A percentile compares a stretch with the other conserved stretches of the same genome.
phyloP scores from a whole-genome alignment of 2,888 invertebrate species.

The Nasonia oneida region DNA sequence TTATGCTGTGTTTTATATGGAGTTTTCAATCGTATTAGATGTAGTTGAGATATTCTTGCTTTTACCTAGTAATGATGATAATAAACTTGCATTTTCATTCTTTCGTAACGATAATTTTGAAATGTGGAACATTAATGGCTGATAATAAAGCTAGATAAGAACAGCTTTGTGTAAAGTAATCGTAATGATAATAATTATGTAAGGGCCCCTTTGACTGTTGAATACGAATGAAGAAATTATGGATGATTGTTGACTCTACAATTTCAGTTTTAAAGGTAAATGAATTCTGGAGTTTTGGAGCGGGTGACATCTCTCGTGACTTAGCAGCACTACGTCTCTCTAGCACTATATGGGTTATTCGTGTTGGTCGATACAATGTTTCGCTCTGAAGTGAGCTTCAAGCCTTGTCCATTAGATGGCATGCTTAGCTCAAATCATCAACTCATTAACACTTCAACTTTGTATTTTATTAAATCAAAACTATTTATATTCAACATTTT shows the following conservation, averaged over 20 bases:
- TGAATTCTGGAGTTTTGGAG: neutral
- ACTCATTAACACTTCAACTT: too few relatives aligned
- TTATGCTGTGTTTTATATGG: neutral
- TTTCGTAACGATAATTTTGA: too few relatives aligned
- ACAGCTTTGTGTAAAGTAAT: too few relatives aligned
- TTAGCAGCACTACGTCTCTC: neutral
- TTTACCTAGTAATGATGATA: neutral
- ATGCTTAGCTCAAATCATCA: neutral
- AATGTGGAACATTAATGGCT: too few relatives aligned
- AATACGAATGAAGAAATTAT: too few relatives aligned
- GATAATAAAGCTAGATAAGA: too few relatives aligned
- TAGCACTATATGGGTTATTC: neutral
- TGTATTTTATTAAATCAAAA: too few relatives aligned
- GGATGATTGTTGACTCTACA: neutral
- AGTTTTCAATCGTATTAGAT: neutral
- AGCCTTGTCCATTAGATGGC: neutral
- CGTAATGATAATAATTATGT: too few relatives aligned
- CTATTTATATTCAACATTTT: neutral
- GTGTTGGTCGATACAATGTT: neutral
- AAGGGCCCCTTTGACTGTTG: too few relatives aligned
- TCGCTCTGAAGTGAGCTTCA: neutral
- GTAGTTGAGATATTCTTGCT: neutral
- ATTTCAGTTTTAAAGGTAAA: neutral
- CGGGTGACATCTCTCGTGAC: neutral
- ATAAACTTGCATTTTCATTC: neutral